Conservation (phyloP, 2,797 vertebrate species). For the Chelon auratus region DNA sequence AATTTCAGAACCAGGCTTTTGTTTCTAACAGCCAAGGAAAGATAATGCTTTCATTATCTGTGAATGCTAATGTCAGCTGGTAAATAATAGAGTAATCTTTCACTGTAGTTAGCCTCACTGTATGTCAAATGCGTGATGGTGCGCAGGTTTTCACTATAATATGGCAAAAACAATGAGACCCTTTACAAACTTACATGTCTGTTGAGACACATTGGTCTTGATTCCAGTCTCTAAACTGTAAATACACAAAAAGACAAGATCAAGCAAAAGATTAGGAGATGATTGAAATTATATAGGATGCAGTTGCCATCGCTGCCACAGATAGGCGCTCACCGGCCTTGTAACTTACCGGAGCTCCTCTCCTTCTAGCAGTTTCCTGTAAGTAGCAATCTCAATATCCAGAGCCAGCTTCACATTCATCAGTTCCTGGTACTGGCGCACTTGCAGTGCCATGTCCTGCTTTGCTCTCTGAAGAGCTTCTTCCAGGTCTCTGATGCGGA, state of each 20-base stretch:
- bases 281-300: not conserved
- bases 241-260: slow-evolving; percentile 5
- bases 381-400: slow-evolving; percentile 93
- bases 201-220: slow-evolving; percentile 76
- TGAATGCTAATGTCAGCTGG: too few relatives aligned
- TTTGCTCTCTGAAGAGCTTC: slow-evolving; percentile 90
- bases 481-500: slow-evolving; percentile 88
- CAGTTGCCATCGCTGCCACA: not conserved
- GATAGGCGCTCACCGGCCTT: too few relatives aligned
- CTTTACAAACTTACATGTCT: slow-evolving; percentile 73
- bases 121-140: too few relatives aligned
- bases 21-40: too few relatives aligned
- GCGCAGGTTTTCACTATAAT: not conserved
- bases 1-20: not conserved
- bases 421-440: slow-evolving; percentile 92
- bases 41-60: too few relatives aligned
- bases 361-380: slow-evolving; percentile 86
- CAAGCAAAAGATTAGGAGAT: not conserved
- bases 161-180: not conserved
- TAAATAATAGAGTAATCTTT: too few relatives aligned
- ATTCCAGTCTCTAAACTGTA: slow-evolving; percentile 77
- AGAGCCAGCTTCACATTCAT: slow-evolving; percentile 93
- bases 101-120: too few relatives aligned
- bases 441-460: slow-evolving; percentile 90
- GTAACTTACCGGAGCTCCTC: slow-evolving; percentile 81